Base-by-base conservation (phyloP, 1,140 invertebrate species). In the Cotesia glomerata region DNA sequence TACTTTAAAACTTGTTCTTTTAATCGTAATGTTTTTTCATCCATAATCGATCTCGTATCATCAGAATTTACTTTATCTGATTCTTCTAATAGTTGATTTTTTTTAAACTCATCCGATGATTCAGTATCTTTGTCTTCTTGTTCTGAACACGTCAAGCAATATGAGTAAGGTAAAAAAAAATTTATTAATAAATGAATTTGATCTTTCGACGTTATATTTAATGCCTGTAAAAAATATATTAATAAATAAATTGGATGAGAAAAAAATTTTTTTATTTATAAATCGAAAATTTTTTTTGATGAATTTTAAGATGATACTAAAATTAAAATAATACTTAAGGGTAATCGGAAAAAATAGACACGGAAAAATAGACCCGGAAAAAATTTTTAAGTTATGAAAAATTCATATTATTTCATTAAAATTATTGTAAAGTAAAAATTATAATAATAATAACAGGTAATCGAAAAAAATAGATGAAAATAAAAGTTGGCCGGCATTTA, bases 151-250 rank as follows among this genome's bases (percentile, higher is more conserved):
- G 81, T 86, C 0, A 87, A 83, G 77, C 91, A 92, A 70, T 87
- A 87, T 2, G 89, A 83, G 69, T 91, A 91, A 0, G 91, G 91
- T 39, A 89, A 65, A 78, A 92, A 92, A 58, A 88, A 88, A 63
- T 89, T 82, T 1, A 89, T 75, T 13, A 92, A 76, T 32, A 88
- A 77, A 62, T 89, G 76, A 0, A 92, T 82, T 63, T 90, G 88
- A 14, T 86, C 77, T 66, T 87, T 73, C 16, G 86, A 85, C 3
- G 79, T 81, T 14, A 92, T 88, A 9, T 84, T 83, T 16, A 91
- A 71, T 0, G 90, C 90, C 90, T 91, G 63, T 66, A 74, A 77
- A 61, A 66, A 11, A n/a, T 36, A n/a, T 39, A 11, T 35, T 69
- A 11, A 39, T 36, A 54, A 67, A 26, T 32, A 59, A 32, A n/a